phyloP scores from a whole-genome alignment of 2,797 vertebrate species.

The Molossus alvarezi region DNA sequence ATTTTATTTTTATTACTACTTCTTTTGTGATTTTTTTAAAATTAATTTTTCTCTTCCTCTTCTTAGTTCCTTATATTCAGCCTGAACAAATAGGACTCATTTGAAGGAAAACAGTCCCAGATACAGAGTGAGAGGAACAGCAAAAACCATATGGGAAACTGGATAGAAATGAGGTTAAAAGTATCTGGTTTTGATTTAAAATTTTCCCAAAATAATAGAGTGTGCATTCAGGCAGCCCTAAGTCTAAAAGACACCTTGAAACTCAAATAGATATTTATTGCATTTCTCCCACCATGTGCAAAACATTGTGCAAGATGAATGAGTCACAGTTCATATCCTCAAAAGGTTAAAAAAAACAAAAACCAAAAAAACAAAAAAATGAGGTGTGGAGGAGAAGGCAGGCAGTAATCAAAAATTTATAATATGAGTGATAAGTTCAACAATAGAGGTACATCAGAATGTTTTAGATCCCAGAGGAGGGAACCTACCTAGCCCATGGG shows the following conservation, averaged over 20 bases:
- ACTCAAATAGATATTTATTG: slow-evolving; percentile 56
- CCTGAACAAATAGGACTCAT: neutral
- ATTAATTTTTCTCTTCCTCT: slow-evolving; percentile 63
- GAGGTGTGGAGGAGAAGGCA: neutral
- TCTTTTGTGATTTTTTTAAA: neutral
- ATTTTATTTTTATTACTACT: slow-evolving; percentile 34
- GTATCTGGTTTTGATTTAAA: slow-evolving; percentile 25
- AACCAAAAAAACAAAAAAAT: neutral
- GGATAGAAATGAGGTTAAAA: neutral
- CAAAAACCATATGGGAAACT: slow-evolving; percentile 11
- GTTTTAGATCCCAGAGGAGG: neutral
- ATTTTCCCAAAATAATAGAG: neutral
- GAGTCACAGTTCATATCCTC: slow-evolving; percentile 35
- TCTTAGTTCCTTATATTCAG: slow-evolving; percentile 51
- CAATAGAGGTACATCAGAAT: neutral
- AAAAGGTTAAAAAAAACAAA: slow-evolving; percentile 13
- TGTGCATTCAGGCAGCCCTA: neutral
- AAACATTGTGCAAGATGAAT: slow-evolving; percentile 19
- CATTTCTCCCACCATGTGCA: neutral
- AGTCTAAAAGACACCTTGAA: slow-evolving; percentile 66
- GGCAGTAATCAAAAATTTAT: slow-evolving; percentile 4
- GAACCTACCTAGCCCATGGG: neutral
- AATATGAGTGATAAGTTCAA: neutral
- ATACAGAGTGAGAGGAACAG: neutral
- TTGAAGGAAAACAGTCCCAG: neutral